phyloP scores from a whole-genome alignment of 1,140 invertebrate genomes.

The Zophobas atratus region DNA sequence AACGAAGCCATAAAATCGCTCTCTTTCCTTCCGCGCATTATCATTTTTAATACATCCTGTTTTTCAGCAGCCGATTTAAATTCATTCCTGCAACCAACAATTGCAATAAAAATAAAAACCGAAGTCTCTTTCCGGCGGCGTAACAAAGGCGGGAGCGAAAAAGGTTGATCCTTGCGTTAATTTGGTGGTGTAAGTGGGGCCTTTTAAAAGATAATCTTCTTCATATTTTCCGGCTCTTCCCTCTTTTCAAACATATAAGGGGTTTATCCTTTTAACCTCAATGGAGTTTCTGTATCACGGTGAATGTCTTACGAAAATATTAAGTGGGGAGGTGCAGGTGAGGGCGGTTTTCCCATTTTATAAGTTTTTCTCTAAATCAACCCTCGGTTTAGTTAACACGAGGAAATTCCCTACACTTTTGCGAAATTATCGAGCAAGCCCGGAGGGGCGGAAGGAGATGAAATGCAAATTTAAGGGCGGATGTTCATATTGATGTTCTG shows the following conservation, averaged over 20 bases:
- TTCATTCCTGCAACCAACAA: slow-evolving; percentile 18
- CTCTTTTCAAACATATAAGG: slow-evolving; percentile 29
- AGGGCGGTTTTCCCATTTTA: slow-evolving; percentile 1
- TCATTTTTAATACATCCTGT: slow-evolving; percentile 10
- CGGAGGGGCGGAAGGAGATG: background rate
- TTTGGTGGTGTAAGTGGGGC: slow-evolving; percentile 21
- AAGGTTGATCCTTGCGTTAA: slow-evolving; percentile 26
- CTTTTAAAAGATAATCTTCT: slow-evolving; percentile 41
- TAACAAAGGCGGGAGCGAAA: slow-evolving; percentile 2
- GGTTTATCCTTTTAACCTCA: slow-evolving; percentile 40
- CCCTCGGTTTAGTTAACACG: slow-evolving; percentile 18
- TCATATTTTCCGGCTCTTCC: slow-evolving; percentile 33
- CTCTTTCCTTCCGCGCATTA: slow-evolving; percentile 3
- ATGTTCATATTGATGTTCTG: background rate
- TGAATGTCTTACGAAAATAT: slow-evolving; percentile 35
- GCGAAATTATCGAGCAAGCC: background rate
- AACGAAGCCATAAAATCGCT: slow-evolving; percentile 28
- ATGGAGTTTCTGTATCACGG: slow-evolving; percentile 40
- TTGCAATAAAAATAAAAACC: slow-evolving; percentile 30
- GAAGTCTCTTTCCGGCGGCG: slow-evolving; percentile 2
- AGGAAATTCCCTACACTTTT: slow-evolving; percentile 6
- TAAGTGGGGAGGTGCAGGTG: slow-evolving; percentile 20
- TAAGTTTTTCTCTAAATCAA: slow-evolving; percentile 25
- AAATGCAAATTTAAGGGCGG: background rate
- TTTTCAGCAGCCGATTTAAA: slow-evolving; percentile 18